These are phyloP conservation scores for Rhagoletis pomonella DNA, from an alignment of 1,140 invertebrate species.

Conservation along the genomic window DNA sequence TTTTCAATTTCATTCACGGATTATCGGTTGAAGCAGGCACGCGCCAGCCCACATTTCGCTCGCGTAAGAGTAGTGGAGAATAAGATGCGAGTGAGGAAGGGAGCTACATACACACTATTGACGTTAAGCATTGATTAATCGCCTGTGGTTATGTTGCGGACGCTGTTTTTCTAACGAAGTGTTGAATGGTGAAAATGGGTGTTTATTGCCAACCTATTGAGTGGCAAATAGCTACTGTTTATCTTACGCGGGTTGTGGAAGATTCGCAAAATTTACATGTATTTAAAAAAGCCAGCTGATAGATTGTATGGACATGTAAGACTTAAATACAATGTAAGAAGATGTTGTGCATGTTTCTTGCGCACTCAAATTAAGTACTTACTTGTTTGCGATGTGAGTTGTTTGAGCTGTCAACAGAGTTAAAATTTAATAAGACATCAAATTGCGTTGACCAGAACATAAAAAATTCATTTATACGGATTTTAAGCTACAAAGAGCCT, in stretches of 20 bases:
- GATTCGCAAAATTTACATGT: neutral
- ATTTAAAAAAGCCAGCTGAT: neutral
- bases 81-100: neutral
- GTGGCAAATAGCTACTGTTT: constrained; percentile 6
- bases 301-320: no score
- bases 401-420: no score
- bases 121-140: constrained; percentile 17
- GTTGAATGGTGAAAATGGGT: constrained; percentile 41
- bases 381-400: no score
- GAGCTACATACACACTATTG: neutral
- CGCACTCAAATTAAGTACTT: no score
- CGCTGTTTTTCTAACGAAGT: neutral
- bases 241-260: neutral
- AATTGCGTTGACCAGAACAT: no score
- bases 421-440: no score
- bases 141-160: neutral
- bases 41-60: neutral
- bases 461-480: no score
- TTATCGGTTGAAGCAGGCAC: constrained; percentile 6
- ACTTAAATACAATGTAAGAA: no score
- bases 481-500: no score
- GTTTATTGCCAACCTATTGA: constrained; percentile 1
- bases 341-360: no score
- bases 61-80: neutral
- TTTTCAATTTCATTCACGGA: constrained; percentile 51